Conservation (phyloP, 2,888 invertebrate species). For the Branchipolynoe longqiensis region DNA sequence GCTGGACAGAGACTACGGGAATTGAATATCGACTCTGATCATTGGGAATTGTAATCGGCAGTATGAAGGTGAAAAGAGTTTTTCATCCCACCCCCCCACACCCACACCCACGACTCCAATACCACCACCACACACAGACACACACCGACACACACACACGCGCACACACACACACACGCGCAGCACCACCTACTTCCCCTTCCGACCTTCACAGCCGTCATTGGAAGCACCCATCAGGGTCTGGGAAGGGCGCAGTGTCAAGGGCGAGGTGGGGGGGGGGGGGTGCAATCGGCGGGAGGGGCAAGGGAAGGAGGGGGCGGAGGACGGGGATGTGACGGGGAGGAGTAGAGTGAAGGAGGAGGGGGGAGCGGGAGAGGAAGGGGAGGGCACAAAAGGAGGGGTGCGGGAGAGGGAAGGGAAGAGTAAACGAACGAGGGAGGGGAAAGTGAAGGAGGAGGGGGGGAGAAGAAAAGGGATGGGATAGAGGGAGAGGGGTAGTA, state of each 20-base stretch:
- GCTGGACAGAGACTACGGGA: too few relatives aligned
- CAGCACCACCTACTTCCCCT: too few relatives aligned
- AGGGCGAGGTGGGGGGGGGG: background rate
- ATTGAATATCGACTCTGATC: too few relatives aligned
- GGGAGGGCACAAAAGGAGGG: background rate
- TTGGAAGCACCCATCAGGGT: too few relatives aligned
- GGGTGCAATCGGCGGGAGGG: background rate
- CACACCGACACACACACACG: too few relatives aligned
- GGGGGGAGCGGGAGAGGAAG: slow-evolving; percentile 3
- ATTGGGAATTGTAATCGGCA: too few relatives aligned
- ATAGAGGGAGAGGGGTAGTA: background rate
- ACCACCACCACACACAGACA: too few relatives aligned
- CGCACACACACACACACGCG: too few relatives aligned
- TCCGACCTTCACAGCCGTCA: too few relatives aligned
- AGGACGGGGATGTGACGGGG: background rate
- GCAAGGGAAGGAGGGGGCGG: background rate
- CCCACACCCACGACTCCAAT: too few relatives aligned
- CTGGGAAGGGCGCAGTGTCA: background rate
- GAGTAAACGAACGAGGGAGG: background rate
- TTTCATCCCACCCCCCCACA: too few relatives aligned
- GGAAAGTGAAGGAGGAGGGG: background rate
- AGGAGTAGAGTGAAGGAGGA: background rate
- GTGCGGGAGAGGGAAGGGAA: background rate
- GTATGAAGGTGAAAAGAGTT: too few relatives aligned
- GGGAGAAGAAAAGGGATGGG: background rate